Percentiles rank a stretch among this genome's conserved stretches.
Evolutionary conservation across 2,888 invertebrate species (phyloP).

Genomic region (Cerceris ruficornis): DNA sequence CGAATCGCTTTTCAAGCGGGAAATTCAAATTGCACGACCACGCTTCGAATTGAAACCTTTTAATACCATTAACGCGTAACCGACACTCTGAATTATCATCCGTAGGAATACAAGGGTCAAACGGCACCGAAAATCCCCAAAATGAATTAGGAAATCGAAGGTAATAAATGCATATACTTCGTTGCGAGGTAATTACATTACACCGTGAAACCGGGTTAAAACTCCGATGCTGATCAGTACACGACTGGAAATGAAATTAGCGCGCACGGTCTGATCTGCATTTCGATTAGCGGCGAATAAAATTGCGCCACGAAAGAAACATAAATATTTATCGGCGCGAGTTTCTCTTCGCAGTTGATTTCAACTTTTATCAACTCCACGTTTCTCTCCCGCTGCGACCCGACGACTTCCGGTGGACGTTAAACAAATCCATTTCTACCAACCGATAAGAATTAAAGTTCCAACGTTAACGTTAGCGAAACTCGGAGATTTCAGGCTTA

Average conservation of each 20-base stretch:
- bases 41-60: too few relatives aligned
- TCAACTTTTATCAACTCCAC: neutral
- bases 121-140: neutral
- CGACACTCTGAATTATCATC: neutral
- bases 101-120: neutral
- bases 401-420: too few relatives aligned
- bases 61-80: neutral
- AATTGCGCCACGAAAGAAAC: neutral
- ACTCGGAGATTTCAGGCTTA: too few relatives aligned
- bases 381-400: neutral
- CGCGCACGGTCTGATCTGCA: neutral
- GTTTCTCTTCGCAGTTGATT: neutral
- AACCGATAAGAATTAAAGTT: too few relatives aligned
- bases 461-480: too few relatives aligned
- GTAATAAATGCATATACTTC: neutral
- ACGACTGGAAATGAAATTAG: conserved; percentile 3
- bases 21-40: too few relatives aligned
- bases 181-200: conserved; percentile 19
- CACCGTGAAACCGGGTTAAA: neutral
- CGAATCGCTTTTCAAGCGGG: too few relatives aligned
- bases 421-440: too few relatives aligned
- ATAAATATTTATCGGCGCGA: neutral
- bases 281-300: conserved; percentile 2
- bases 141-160: conserved; percentile 1
- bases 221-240: neutral